Evolutionary conservation across 2,797 vertebrate genomes (phyloP), one percentile per base, ranked within the genome.

Genomic region (Odontamblyopus rebecca): DNA sequence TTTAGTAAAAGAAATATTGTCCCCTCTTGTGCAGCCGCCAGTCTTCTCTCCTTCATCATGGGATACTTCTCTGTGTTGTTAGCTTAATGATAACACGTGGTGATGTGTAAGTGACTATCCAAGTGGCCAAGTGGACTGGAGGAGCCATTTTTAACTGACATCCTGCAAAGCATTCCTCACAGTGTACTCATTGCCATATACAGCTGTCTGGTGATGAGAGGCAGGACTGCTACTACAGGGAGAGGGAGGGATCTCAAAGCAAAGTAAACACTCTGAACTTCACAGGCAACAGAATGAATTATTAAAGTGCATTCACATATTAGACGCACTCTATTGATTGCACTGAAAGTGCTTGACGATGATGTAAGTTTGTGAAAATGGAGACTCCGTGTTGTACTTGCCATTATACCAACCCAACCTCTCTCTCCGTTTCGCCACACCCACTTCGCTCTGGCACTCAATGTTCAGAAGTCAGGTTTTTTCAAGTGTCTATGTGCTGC

Each of bases 131-230:
- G 23, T 23, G 23, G 23, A 30, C 41, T 11, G 23, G 23, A 44
- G 41, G 63, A 50, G 27, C 64, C 65, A 67, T 67, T 53, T 30
- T 67, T 32, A 67, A 19, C 65, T 53, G 15, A 19, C 44, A 29
- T 66, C 51, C 44, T 51, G 64, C 64, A 83, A 79, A 67, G 71
- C 85, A 87, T 87, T 86, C 84, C 83, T 85, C 32, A 12, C 12
- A 54, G 74, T 72, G 76, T 56, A 75, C 68, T 73, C 85, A 88
- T 69, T 81, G 86, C 85, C 85, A 88, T 83, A 89, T 89, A 88
- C 77, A 90, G 89, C 61, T 80, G 72, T 77, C 74, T 65, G 73
- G 74, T 68, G 76, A 3, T 69, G 61, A 75, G 75, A 83, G 69
- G 56, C 44, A 9, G 16, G 9, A 13, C 63, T 50, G 27, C 51